phyloP scores from a whole-genome alignment of 2,888 invertebrate genomes.

The Melangyna quadrimaculata region DNA sequence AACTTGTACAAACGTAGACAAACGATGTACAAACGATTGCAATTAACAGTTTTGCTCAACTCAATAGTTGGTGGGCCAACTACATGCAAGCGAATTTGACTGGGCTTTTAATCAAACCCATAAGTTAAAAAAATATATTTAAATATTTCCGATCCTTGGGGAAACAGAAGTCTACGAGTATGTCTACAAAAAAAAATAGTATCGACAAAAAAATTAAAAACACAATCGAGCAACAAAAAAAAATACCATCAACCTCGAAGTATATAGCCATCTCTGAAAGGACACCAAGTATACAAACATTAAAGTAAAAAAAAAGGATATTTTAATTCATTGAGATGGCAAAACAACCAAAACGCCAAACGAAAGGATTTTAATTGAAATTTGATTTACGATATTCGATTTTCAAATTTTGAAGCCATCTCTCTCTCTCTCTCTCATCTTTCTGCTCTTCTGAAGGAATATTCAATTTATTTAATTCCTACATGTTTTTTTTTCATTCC shows the following conservation, averaged over 20 bases:
- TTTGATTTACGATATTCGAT: conserved; percentile 75
- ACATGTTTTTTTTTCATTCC: background rate
- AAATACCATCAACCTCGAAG: conserved; percentile 8
- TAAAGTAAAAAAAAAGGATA: conserved; percentile 32
- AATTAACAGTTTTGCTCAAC: no score
- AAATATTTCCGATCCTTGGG: background rate
- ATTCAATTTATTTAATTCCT: conserved; percentile 68
- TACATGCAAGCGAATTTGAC: no score
- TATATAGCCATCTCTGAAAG: background rate
- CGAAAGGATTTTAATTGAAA: conserved; percentile 74
- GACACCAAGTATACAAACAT: background rate
- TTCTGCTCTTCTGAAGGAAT: conserved; percentile 49
- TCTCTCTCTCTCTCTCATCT: background rate
- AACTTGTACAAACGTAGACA: no score
- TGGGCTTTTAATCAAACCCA: no score
- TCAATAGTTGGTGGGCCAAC: no score
- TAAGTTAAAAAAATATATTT: no score
- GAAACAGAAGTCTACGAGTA: background rate
- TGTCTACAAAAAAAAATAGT: background rate
- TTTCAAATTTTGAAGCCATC: conserved; percentile 66
- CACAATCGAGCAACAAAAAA: conserved; percentile 20
- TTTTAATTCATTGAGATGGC: conserved; percentile 67
- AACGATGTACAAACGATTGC: no score
- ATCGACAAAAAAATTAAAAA: background rate
- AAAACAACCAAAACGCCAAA: conserved; percentile 62